Base-by-base conservation (phyloP, 2,888 invertebrate genomes). In the Tenthredo notha region DNA sequence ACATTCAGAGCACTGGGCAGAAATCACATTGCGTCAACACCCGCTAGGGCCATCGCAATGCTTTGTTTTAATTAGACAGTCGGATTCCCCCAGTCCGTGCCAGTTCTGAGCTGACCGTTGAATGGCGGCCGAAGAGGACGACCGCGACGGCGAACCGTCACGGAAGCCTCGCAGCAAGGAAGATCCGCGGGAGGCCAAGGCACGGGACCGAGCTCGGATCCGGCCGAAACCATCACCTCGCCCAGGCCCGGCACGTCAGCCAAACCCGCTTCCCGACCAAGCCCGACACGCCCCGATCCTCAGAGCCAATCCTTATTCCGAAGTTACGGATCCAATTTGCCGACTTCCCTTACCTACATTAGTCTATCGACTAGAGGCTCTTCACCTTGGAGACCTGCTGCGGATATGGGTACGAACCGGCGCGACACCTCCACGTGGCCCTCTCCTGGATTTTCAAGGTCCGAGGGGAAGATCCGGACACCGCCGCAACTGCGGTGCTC, bases 311-410 rank as follows among this genome's bases (percentile, higher is more conserved):
- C 94, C 94, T 94, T 94, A 90, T 94, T 94, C 94, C 94, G 92
- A 94, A 89, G 89, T 89, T 89, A 89, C 87, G 94, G 94, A 94
- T 95, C 95, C 94, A 95, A 94, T 95, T 96, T 96, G 95, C 95
- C 95, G 95, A 95, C 95, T 95, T 95, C 95, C 95, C 95, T 95
- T 95, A 95, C 94, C 95, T 95, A 95, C 95, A 95, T 96, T 95
- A 94, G 94, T 95, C 95, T 94, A 95, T 95, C 94, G 95, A 95
- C 95, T 95, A 95, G 95, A 95, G 95, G 95, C 95, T 95, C 94
- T 94, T 91, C 94, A 95, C 95, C 96, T 96, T 95, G 96, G 96
- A 96, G 95, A 96, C 96, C 96, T 96, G n/a, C n/a, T n/a, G n/a
- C n/a, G n/a, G n/a, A n/a, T n/a, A n/a, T n/a, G n/a, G n/a, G n/a